Conservation (phyloP, 2,797 vertebrate species). For the Cuculus canorus region DNA sequence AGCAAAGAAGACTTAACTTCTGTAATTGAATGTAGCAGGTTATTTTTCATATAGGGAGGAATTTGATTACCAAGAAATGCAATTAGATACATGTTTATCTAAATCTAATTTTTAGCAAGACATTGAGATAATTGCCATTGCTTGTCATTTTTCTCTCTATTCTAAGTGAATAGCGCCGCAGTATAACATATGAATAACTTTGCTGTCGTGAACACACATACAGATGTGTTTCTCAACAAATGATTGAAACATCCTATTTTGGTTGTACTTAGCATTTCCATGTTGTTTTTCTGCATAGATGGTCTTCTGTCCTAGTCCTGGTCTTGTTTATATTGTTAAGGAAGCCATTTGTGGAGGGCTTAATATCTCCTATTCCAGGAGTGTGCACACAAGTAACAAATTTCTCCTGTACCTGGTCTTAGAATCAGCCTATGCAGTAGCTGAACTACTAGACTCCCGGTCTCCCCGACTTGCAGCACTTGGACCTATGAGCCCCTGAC, state of each 20-base stretch:
- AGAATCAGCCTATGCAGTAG: background rate
- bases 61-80: background rate
- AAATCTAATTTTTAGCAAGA: background rate
- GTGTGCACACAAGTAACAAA: rapidly evolving
- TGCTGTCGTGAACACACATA: background rate
- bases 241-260: background rate
- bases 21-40: background rate
- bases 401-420: background rate
- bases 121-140: background rate
- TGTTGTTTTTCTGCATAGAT: background rate
- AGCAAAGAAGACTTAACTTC: background rate
- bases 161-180: background rate
- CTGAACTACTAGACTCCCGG: background rate
- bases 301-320: background rate
- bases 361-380: background rate
- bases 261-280: background rate
- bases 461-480: background rate
- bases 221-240: background rate
- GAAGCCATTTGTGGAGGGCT: background rate
- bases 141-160: background rate
- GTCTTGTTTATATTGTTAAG: background rate
- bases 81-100: background rate
- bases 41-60: background rate
- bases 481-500: background rate
- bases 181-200: background rate